phyloP scores from a whole-genome alignment of 2,113 vertebrate species.

The Phrynosoma platyrhinos region DNA sequence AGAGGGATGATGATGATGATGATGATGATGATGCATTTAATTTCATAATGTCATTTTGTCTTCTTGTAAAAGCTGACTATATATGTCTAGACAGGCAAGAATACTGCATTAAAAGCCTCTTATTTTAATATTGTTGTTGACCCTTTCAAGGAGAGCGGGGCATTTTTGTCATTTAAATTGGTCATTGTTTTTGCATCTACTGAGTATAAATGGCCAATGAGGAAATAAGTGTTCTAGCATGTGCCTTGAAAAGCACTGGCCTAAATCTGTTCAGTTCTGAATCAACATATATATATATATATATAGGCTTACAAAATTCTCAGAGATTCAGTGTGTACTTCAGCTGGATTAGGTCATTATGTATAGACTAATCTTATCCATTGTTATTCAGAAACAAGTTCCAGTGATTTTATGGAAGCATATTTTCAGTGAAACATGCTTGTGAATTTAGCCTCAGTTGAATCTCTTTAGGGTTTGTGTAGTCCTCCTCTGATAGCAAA shows the following conservation, averaged over 20 bases:
- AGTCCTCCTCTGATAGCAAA: no score
- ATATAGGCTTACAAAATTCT: no score
- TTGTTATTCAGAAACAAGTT: not conserved
- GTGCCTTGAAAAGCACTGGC: not conserved
- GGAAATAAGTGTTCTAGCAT: not conserved
- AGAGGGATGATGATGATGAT: not conserved
- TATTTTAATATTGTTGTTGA: slow-evolving; percentile 37
- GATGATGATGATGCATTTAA: slow-evolving; percentile 1
- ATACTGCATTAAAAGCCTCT: not conserved
- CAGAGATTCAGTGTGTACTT: no score
- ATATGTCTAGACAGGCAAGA: not conserved
- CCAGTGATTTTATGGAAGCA: not conserved
- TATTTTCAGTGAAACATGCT: not conserved
- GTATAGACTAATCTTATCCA: not conserved
- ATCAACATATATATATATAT: no score
- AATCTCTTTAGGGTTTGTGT: not conserved
- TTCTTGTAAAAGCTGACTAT: slow-evolving; percentile 6
- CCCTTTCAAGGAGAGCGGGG: slow-evolving; percentile 41
- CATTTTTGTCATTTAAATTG: slow-evolving; percentile 52
- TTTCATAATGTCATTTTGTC: slow-evolving; percentile 7
- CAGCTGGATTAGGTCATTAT: no score
- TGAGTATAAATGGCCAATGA: slow-evolving; percentile 45
- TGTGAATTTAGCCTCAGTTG: not conserved
- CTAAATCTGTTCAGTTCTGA: no score
- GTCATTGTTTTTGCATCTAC: slow-evolving; percentile 37